A percentile compares a stretch with the other conserved stretches of the same genome.
These are phyloP conservation scores for Agrenia bidenticulata DNA, from an alignment of 2,888 invertebrate genomes.

Conservation along the genomic window DNA sequence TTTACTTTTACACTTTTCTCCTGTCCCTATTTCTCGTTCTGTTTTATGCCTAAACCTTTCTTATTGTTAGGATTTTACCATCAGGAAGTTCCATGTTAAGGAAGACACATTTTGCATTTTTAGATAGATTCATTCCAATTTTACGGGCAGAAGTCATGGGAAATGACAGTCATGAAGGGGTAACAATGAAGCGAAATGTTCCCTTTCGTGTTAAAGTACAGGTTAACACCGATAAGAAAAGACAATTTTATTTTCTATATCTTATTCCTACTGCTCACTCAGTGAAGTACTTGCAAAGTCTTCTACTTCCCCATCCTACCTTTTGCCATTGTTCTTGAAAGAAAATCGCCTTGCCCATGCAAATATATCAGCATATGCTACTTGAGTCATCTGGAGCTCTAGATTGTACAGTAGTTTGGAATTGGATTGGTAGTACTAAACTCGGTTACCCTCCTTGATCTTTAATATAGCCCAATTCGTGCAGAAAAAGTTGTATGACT, in stretches of 20 bases:
- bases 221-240: slow-evolving; percentile 3
- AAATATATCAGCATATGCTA: neutral
- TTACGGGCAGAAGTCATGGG: slow-evolving; percentile 12
- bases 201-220: neutral
- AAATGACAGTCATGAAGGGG: slow-evolving; percentile 1
- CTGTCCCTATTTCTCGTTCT: neutral
- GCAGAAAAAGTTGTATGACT: slow-evolving; percentile 7
- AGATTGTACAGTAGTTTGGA: neutral
- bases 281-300: neutral
- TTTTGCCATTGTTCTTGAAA: slow-evolving; percentile 9
- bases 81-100: neutral
- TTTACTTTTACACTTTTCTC: neutral
- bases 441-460: slow-evolving; percentile 2
- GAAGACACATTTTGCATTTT: slow-evolving; percentile 9
- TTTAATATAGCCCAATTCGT: neutral
- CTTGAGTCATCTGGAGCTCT: neutral
- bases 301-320: neutral
- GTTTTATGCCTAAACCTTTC: neutral
- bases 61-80: neutral
- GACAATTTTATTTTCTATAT: slow-evolving; percentile 3
- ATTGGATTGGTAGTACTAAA: slow-evolving; percentile 5
- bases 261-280: neutral
- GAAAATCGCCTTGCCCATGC: neutral
- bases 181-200: slow-evolving; percentile 5
- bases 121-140: slow-evolving; percentile 13